Evolutionary conservation across 2,888 invertebrate genomes (phyloP).

Genomic region (Eucera pruinosa): DNA sequence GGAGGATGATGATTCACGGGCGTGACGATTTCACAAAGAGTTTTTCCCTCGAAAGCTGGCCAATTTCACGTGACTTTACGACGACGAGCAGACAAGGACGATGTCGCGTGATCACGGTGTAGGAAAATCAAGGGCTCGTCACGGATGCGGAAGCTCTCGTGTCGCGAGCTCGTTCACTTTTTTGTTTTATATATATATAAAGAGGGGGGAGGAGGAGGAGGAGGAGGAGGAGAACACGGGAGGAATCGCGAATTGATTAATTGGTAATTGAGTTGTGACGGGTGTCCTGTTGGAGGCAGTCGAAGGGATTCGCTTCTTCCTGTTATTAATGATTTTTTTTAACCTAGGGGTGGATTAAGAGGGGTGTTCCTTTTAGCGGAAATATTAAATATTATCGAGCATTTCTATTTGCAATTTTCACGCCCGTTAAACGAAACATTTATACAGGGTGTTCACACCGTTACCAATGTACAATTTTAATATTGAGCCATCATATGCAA

Average conservation of each 20-base stretch:
- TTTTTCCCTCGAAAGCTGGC: conserved; percentile 57
- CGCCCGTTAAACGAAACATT: too few relatives aligned
- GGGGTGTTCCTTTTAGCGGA: too few relatives aligned
- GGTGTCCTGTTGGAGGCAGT: not conserved
- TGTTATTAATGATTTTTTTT: not conserved
- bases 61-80: conserved; percentile 64
- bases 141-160: conserved; percentile 24
- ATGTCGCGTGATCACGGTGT: conserved; percentile 19
- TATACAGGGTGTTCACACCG: too few relatives aligned
- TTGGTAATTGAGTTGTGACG: conserved; percentile 17
- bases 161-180: conserved; percentile 26
- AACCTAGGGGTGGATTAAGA: not conserved
- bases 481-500: too few relatives aligned
- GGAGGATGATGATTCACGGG: conserved; percentile 74
- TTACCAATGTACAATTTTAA: too few relatives aligned
- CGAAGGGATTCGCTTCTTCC: not conserved
- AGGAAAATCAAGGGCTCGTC: conserved; percentile 34
- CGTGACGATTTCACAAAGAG: conserved; percentile 70
- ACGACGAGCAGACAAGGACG: conserved; percentile 33
- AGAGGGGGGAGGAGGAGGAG: too few relatives aligned
- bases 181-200: not conserved
- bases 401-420: too few relatives aligned
- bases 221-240: conserved; percentile 1
- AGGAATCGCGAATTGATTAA: conserved; percentile 42
- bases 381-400: too few relatives aligned